Percentiles rank a stretch among this genome's conserved stretches.
phyloP scores from a whole-genome alignment of 2,113 vertebrate species.

The Sylvilagus bachmani region DNA sequence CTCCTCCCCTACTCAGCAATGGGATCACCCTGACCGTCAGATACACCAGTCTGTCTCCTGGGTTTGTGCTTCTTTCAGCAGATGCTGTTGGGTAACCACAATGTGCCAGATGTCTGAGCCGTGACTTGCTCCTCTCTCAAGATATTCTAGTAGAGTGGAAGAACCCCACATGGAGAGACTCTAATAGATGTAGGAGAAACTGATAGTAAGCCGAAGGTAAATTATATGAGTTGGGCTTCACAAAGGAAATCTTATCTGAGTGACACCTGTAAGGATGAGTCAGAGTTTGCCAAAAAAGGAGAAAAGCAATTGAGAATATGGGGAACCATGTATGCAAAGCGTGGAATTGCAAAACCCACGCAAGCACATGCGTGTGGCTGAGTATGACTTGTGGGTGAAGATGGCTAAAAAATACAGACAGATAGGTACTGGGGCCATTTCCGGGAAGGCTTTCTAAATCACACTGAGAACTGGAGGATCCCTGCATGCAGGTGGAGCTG shows the following conservation, averaged over 20 bases:
- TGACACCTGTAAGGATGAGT: not conserved
- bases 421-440: not conserved
- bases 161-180: not conserved
- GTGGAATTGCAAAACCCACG: not conserved
- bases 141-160: not conserved
- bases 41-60: accelerated
- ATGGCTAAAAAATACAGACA: not conserved
- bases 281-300: not conserved
- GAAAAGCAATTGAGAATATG: not conserved
- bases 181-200: not conserved
- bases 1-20: not conserved
- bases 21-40: not conserved
- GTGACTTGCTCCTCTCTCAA: not conserved
- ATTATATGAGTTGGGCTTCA: not conserved
- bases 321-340: not conserved
- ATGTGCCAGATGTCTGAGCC: not conserved
- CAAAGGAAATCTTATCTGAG: not conserved
- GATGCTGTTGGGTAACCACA: no score
- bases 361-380: not conserved
- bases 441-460: not conserved
- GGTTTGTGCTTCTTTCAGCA: not conserved
- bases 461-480: not conserved
- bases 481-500: not conserved
- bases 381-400: not conserved
- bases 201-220: not conserved